phyloP scores from a whole-genome alignment of 2,797 vertebrate genomes.

The Spea hammondii region DNA sequence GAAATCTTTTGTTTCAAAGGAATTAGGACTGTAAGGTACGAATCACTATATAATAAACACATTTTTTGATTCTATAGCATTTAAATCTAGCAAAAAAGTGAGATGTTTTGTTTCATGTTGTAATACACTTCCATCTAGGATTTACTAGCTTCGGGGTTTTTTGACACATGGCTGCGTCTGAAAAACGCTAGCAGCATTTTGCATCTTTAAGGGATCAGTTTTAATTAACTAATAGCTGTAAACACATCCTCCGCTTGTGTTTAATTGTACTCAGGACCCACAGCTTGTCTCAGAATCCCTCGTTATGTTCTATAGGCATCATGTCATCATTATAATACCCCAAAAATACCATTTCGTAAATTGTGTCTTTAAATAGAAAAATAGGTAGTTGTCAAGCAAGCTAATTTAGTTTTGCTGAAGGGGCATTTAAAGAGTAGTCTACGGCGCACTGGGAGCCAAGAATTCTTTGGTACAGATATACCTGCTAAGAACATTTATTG shows the following conservation, averaged over 20 bases:
- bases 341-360: not conserved
- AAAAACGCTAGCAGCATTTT: not conserved
- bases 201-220: slow-evolving; percentile 29
- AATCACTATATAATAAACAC: too few relatives aligned
- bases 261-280: too few relatives aligned
- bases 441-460: slow-evolving; percentile 51
- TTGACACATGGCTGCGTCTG: too few relatives aligned
- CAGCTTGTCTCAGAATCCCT: too few relatives aligned
- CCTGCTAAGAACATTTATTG: slow-evolving; percentile 55
- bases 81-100: too few relatives aligned
- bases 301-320: too few relatives aligned
- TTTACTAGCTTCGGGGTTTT: too few relatives aligned
- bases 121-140: too few relatives aligned
- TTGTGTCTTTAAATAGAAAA: not conserved
- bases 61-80: too few relatives aligned
- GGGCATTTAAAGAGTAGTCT: not conserved
- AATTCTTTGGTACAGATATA: slow-evolving; percentile 48
- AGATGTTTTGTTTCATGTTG: too few relatives aligned
- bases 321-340: not conserved
- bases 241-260: slow-evolving; percentile 4
- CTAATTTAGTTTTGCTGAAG: not conserved
- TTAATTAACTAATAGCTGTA: slow-evolving; percentile 34
- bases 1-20: too few relatives aligned
- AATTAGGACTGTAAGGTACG: too few relatives aligned
- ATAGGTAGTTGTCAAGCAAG: not conserved